Evolutionary conservation across 2,888 invertebrate genomes (phyloP).

Genomic region (Dryadula phaetusa): DNA sequence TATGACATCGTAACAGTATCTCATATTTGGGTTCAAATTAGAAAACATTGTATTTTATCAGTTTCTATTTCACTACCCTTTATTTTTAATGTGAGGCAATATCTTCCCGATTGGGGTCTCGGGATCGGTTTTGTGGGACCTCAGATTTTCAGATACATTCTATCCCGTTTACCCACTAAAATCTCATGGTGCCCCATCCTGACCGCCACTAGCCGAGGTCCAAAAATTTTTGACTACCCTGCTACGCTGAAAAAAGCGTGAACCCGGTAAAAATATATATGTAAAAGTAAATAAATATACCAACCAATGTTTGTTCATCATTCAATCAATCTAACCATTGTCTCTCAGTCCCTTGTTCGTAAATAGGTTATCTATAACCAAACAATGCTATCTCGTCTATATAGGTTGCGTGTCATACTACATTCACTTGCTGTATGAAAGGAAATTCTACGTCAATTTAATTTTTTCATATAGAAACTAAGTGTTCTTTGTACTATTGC

Average conservation of each 20-base stretch:
- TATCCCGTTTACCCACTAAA: too few species aligned
- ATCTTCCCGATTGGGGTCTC: too few species aligned
- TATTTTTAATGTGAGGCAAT: too few species aligned
- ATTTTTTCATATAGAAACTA: background rate
- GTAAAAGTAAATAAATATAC: slow-evolving; percentile 7
- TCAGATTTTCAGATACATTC: too few species aligned
- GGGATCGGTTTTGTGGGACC: too few species aligned
- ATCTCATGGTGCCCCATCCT: too few species aligned
- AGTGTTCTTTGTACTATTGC: slow-evolving; percentile 10
- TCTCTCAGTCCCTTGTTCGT: slow-evolving; percentile 23
- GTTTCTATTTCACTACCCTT: too few species aligned
- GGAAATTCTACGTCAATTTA: slow-evolving; percentile 6
- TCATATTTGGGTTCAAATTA: too few species aligned
- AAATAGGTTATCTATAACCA: slow-evolving; percentile 23
- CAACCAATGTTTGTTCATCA: slow-evolving; percentile 12
- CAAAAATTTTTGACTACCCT: background rate
- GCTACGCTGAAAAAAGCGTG: background rate
- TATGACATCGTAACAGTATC: too few species aligned
- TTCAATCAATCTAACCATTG: slow-evolving; percentile 31
- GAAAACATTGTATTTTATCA: too few species aligned
- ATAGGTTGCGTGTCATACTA: slow-evolving; percentile 22
- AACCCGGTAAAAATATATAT: background rate
- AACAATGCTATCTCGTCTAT: slow-evolving; percentile 20
- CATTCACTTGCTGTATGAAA: slow-evolving; percentile 9
- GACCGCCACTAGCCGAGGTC: too few species aligned